phyloP scores from a whole-genome alignment of 2,797 vertebrate species.

The Mus caroli region DNA sequence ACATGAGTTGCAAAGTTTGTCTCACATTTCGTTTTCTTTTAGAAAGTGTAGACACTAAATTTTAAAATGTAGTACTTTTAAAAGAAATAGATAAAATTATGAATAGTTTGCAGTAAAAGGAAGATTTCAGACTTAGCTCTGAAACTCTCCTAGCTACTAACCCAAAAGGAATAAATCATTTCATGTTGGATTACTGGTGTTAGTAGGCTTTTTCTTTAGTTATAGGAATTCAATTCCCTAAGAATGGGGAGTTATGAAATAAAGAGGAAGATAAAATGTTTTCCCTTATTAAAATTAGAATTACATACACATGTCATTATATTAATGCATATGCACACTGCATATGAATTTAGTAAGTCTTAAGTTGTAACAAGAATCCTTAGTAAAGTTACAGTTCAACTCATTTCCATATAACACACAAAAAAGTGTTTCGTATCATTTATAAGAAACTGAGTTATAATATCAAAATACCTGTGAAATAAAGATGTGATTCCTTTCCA shows the following conservation, averaged over 20 bases:
- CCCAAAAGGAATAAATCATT: not conserved
- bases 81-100: not conserved
- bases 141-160: not conserved
- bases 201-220: not conserved
- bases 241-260: not conserved
- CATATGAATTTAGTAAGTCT: not conserved
- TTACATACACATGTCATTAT: no score
- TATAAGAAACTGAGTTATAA: conserved; percentile 43
- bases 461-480: conserved; percentile 41
- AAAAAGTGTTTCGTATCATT: not conserved
- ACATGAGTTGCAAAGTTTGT: not conserved
- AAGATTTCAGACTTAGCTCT: not conserved
- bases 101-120: not conserved
- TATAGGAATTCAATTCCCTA: not conserved
- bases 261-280: not conserved
- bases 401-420: not conserved
- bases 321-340: not conserved
- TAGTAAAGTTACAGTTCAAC: not conserved
- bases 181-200: not conserved
- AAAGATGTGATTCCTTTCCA: not conserved
- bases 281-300: conserved; percentile 12
- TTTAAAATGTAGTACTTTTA: conserved; percentile 2
- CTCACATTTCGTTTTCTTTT: conserved; percentile 24
- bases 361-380: not conserved
- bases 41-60: not conserved